These are phyloP conservation scores for Theocolax elegans DNA, from an alignment of 1,140 invertebrate genomes.

Conservation along the genomic window DNA sequence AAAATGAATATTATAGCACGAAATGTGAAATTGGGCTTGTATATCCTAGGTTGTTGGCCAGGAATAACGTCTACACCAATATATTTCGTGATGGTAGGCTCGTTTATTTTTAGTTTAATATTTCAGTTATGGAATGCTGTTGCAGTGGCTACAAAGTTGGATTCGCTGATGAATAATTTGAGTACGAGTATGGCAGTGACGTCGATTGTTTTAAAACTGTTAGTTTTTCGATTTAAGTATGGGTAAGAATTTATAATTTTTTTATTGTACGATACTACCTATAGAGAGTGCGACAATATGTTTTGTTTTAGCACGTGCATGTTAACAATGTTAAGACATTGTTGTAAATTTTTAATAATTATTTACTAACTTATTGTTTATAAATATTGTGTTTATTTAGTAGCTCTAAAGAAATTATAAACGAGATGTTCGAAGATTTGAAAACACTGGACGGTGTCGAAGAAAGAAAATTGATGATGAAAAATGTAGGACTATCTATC, in stretches of 20 bases:
- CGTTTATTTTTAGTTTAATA: conserved; percentile 2
- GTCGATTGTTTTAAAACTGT: neutral
- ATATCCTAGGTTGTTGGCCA: conserved; percentile 6
- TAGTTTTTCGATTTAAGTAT: conserved; percentile 1
- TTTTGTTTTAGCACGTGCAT: too few species aligned
- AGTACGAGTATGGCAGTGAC: neutral
- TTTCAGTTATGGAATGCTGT: conserved; percentile 17
- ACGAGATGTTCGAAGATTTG: conserved; percentile 10
- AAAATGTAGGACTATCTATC: neutral
- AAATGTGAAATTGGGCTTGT: neutral
- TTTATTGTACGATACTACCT: too few species aligned
- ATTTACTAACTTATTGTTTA: neutral
- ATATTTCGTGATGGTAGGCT: neutral
- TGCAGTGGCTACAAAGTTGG: neutral
- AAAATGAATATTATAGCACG: neutral
- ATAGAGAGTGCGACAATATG: too few species aligned
- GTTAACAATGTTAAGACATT: too few species aligned
- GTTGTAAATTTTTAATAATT: too few species aligned
- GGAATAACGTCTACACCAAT: neutral
- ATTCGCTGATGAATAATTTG: conserved; percentile 13
- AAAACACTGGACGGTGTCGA: neutral
- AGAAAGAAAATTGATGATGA: neutral
- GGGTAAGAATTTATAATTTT: conserved; percentile 2
- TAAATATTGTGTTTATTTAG: too few species aligned
- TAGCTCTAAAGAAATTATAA: neutral